Percentiles rank a stretch among this genome's conserved stretches.
Conservation (phyloP, 1,140 invertebrate genomes). For the Papilio helenus region DNA sequence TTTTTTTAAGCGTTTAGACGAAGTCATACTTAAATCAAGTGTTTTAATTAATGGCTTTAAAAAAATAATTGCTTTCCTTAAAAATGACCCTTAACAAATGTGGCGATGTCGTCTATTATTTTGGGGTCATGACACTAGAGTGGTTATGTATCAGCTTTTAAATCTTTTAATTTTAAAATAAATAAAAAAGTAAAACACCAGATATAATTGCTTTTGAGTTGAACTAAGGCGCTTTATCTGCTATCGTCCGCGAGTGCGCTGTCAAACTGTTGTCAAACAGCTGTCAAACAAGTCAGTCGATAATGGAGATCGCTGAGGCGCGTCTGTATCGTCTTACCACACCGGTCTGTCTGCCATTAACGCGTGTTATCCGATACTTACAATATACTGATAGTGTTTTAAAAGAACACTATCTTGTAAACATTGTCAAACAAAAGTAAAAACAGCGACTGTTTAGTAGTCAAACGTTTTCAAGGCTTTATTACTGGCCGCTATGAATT, state of each 20-base stretch:
- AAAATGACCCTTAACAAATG: too few relatives aligned
- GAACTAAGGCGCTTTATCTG: neutral
- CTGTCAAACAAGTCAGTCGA: slow-evolving; percentile 25
- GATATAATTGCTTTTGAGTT: neutral
- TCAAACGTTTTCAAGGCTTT: neutral
- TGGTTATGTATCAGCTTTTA: neutral
- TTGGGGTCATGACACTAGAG: neutral
- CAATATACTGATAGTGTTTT: slow-evolving; percentile 1
- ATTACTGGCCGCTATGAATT: neutral
- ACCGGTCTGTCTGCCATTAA: slow-evolving; percentile 23
- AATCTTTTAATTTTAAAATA: neutral
- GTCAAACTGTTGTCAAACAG: slow-evolving; percentile 26
- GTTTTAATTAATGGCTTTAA: too few relatives aligned
- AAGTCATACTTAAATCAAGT: neutral
- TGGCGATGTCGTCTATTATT: neutral
- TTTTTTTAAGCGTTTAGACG: neutral
- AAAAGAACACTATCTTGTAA: neutral
- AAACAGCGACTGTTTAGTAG: neutral
- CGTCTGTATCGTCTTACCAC: slow-evolving; percentile 8
- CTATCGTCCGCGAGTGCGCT: neutral
- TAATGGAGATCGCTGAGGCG: slow-evolving; percentile 15
- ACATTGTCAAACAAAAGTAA: neutral
- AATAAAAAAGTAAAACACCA: neutral
- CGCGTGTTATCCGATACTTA: slow-evolving; percentile 11
- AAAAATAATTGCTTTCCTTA: too few relatives aligned